These are phyloP conservation scores for Syrmaticus mikado DNA, from an alignment of 2,113 vertebrate genomes.

Conservation along the genomic window DNA sequence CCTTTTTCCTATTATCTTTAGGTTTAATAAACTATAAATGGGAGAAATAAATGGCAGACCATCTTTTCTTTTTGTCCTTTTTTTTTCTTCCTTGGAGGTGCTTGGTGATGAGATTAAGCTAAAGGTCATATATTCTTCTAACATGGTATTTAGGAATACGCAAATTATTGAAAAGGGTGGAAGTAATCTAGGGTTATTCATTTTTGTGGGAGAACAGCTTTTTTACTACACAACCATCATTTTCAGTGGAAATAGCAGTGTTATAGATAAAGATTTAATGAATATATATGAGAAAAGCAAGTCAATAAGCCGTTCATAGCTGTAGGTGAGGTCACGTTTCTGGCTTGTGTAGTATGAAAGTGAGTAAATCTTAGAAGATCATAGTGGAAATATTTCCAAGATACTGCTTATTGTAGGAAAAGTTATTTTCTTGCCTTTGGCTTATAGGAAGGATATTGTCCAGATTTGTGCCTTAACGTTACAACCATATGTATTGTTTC, in stretches of 20 bases:
- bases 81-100: not conserved
- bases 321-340: conserved; percentile 44
- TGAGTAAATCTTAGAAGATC: conserved; percentile 33
- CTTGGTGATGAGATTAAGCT: conserved; percentile 44
- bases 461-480: not conserved
- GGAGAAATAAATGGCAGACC: conserved; percentile 40
- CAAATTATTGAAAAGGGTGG: conserved; percentile 38
- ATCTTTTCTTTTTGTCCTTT: not conserved
- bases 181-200: conserved; percentile 40
- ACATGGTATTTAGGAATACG: not conserved
- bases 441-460: not conserved
- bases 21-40: conserved; percentile 58
- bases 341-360: conserved; percentile 31
- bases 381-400: not conserved
- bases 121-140: conserved; percentile 19
- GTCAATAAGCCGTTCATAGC: conserved; percentile 24
- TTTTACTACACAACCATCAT: not conserved
- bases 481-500: not conserved
- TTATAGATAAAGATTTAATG: conserved; percentile 63
- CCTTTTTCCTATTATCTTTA: conserved; percentile 65
- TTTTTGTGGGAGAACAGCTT: conserved; percentile 42
- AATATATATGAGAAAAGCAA: conserved; percentile 63
- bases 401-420: not conserved
- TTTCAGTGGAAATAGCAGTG: conserved; percentile 13
- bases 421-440: not conserved